Percentiles rank a stretch among this genome's conserved stretches.
Evolutionary conservation across 2,888 invertebrate genomes (phyloP).

Genomic region (Crossocerus cetratus): DNA sequence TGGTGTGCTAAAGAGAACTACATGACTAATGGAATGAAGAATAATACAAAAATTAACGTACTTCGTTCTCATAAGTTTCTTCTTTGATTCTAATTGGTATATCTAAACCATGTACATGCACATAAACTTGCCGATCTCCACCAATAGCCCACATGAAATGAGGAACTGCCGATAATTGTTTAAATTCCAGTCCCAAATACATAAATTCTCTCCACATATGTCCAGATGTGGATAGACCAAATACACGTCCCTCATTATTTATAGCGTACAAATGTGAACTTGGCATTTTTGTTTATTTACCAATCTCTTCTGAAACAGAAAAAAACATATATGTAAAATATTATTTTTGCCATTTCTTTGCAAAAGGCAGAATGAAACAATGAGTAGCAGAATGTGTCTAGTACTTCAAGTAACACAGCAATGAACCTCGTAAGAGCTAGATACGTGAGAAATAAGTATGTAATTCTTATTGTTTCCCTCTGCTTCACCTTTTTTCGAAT

Average conservation of each 20-base stretch:
- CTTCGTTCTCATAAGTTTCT: conserved; percentile 95
- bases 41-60: conserved; percentile 62
- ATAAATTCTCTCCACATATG: conserved; percentile 92
- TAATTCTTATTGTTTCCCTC: too few relatives aligned
- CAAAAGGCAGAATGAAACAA: too few relatives aligned
- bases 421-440: too few relatives aligned
- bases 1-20: background rate
- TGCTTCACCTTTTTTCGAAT: too few relatives aligned
- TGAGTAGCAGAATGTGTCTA: too few relatives aligned
- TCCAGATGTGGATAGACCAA: conserved; percentile 88
- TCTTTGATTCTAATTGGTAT: conserved; percentile 94
- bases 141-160: conserved; percentile 96
- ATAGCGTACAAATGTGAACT: conserved; percentile 89
- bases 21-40: background rate
- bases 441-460: too few relatives aligned
- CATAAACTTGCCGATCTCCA: conserved; percentile 94
- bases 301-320: too few relatives aligned
- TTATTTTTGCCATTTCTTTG: too few relatives aligned
- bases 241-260: conserved; percentile 92
- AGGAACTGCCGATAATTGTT: conserved; percentile 90
- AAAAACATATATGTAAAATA: too few relatives aligned
- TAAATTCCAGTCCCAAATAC: conserved; percentile 92
- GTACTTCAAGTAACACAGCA: too few relatives aligned
- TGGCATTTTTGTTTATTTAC: conserved; percentile 78
- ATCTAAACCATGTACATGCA: conserved; percentile 93